Base-by-base conservation (phyloP, 2,888 invertebrate genomes). In the Eupithecia inturbata region DNA sequence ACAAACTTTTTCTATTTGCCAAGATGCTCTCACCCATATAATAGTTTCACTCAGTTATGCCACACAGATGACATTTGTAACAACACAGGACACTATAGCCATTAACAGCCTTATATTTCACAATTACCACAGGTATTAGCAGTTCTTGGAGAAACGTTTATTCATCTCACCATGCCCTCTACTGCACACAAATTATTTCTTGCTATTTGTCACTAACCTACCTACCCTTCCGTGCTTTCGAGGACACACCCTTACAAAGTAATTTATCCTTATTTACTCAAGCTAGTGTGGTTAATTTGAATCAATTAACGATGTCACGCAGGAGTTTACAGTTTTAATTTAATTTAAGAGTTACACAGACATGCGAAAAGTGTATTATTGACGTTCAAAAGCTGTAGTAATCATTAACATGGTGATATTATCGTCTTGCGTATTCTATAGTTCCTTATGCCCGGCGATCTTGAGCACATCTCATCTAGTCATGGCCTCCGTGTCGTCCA, bases 211-310 rank as follows among this genome's bases (percentile, higher is more conserved):
- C 19, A 45, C 45, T 45, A 45, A 64, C 33, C 36, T 33, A 63
- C 28, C 16, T 63, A 19, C n/a, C 12, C 64, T 31, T 6, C 14
- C 14, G 36, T 45, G 28, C 71, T 31, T 36, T 64, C 45, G 33
- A 53, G 22, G 60, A 49, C 63, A 39, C 45, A 73, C n/a, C n/a
- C 49, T n/a, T 74, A 73, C 74, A 36, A 60, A 67, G 74, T 75
- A 72, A 80, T 76, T 78, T 68, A 73, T 77, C 57, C 74, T 76
- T 79, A 78, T 79, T 80, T 80, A 74, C 79, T 77, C 70, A 67
- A 72, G 73, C 60, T 69, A 75, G 76, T 71, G 78, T 77, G 80
- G 77, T 75, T 79, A 78, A 80, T 79, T 80, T 79, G 72, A 76
- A 79, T 77, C 73, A 80, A 78, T 81, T 79, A 81, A 75, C 74